These are phyloP conservation scores for Lateolabrax maculatus DNA, from an alignment of 2,797 vertebrate species.

Conservation along the genomic window DNA sequence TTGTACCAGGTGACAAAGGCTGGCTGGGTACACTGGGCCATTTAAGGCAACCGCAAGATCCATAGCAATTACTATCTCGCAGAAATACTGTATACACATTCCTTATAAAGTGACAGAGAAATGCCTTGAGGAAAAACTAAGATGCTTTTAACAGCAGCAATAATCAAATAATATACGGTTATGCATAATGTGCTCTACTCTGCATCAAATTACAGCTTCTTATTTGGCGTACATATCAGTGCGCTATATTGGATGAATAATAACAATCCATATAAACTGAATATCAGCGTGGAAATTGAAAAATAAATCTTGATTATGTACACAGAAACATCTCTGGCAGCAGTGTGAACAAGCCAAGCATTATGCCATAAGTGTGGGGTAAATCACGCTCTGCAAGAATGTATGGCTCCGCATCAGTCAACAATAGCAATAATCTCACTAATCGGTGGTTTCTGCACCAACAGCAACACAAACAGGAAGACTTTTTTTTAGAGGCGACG, in stretches of 20 bases:
- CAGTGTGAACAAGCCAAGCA: slow-evolving; percentile 51
- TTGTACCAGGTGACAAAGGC: slow-evolving; percentile 71
- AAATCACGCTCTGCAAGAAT: slow-evolving; percentile 81
- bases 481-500: slow-evolving; percentile 39
- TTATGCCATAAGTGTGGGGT: slow-evolving; percentile 81
- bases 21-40: slow-evolving; percentile 54
- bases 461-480: slow-evolving; percentile 57
- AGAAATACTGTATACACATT: slow-evolving; percentile 76
- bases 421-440: slow-evolving; percentile 80
- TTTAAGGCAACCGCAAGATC: slow-evolving; percentile 66
- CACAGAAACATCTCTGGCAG: slow-evolving; percentile 62
- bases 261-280: slow-evolving; percentile 79
- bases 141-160: slow-evolving; percentile 85
- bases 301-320: slow-evolving; percentile 80
- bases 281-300: slow-evolving; percentile 75
- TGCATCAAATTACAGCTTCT: slow-evolving; percentile 76
- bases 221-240: slow-evolving; percentile 62
- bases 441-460: slow-evolving; percentile 72
- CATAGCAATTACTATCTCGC: slow-evolving; percentile 61
- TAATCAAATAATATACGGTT: slow-evolving; percentile 85
- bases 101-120: slow-evolving; percentile 73
- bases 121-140: slow-evolving; percentile 74
- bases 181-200: slow-evolving; percentile 76
- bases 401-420: slow-evolving; percentile 76
- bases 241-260: slow-evolving; percentile 81